These are phyloP conservation scores for Drosophila dives DNA, from an alignment of 2,888 invertebrate species.

Conservation along the genomic window DNA sequence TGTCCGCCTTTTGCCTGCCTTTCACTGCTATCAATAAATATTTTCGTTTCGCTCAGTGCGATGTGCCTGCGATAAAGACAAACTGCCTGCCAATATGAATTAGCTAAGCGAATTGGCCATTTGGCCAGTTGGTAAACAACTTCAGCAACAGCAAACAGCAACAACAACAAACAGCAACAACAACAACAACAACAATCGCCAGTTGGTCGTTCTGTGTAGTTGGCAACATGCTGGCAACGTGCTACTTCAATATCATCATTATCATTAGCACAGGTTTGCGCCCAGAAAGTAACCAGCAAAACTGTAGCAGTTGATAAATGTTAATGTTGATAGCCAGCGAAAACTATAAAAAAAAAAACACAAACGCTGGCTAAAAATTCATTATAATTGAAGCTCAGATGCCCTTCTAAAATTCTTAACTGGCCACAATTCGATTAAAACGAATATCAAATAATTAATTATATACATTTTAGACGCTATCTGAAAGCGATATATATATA, in stretches of 20 bases:
- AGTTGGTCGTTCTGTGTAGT: constrained; percentile 1
- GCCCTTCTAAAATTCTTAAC: constrained; percentile 24
- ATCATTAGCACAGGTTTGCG: constrained; percentile 74
- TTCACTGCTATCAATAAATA: constrained; percentile 80
- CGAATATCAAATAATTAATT: constrained; percentile 8
- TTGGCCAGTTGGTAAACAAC: constrained; percentile 73
- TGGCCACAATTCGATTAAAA: not conserved
- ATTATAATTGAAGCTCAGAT: constrained; percentile 29
- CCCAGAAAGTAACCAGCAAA: constrained; percentile 56
- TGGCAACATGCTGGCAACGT: constrained; percentile 38
- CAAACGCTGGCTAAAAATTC: not conserved
- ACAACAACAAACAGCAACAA: not conserved
- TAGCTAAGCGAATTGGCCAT: constrained; percentile 78
- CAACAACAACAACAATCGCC: constrained; percentile 12
- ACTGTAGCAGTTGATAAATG: constrained; percentile 79
- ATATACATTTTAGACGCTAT: not conserved
- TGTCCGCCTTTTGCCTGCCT: constrained; percentile 55
- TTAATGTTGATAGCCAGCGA: constrained; percentile 75
- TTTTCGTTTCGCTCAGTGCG: constrained; percentile 52
- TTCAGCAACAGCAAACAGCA: constrained; percentile 5
- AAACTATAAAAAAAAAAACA: constrained; percentile 47
- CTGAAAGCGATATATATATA: not conserved
- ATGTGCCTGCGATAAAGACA: constrained; percentile 76
- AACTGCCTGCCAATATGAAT: constrained; percentile 78
- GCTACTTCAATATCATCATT: constrained; percentile 74